A percentile compares a stretch with the other conserved stretches of the same genome.
These are phyloP conservation scores for Ceraclea dissimilis DNA, from an alignment of 2,888 invertebrate genomes.

Conservation along the genomic window DNA sequence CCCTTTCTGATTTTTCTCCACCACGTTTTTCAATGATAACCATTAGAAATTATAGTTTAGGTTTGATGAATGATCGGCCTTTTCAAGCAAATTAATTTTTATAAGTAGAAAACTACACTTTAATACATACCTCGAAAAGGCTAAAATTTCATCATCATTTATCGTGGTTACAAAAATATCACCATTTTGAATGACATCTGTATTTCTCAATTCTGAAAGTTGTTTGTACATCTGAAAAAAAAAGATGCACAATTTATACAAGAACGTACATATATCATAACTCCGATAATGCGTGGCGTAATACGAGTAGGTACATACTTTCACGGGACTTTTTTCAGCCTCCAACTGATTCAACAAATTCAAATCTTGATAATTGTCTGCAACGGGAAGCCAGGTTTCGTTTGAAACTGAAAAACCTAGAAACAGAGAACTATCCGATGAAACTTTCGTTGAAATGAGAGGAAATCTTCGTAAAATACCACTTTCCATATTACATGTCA, in stretches of 20 bases:
- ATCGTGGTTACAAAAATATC: conserved; percentile 24
- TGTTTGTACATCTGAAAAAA: conserved; percentile 31
- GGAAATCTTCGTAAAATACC: background rate
- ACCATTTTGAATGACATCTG: conserved; percentile 28
- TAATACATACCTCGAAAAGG: conserved; percentile 9
- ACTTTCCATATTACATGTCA: no score
- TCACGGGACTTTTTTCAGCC: conserved; percentile 6
- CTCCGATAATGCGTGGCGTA: background rate
- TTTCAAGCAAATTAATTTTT: no score
- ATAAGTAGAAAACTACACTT: no score
- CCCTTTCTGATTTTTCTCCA: no score
- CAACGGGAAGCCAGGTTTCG: conserved; percentile 59
- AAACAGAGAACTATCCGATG: no score
- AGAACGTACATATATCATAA: background rate
- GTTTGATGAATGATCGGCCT: no score
- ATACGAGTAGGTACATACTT: conserved; percentile 6
- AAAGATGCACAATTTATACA: background rate
- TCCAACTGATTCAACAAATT: background rate
- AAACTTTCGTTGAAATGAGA: background rate
- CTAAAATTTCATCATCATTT: conserved; percentile 3
- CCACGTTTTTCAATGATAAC: no score
- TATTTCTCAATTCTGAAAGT: conserved; percentile 30
- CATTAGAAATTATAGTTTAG: no score
- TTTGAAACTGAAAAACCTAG: conserved; percentile 51
- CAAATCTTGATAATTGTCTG: conserved; percentile 47